Base-by-base conservation (phyloP, 2,113 vertebrate species). In the Hyaena hyaena region DNA sequence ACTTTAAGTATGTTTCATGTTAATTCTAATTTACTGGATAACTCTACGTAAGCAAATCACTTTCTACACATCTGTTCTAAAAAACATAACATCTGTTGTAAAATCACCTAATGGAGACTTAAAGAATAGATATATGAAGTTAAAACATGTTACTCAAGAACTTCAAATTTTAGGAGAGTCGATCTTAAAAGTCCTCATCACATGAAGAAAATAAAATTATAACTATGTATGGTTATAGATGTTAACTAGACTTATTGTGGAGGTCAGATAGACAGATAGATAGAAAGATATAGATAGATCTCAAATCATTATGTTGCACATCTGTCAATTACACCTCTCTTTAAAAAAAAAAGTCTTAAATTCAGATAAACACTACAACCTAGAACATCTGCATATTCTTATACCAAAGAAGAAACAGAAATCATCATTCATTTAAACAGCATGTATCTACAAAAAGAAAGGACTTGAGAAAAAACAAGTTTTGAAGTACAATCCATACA, bases 41-140 rank as follows among this genome's bases (percentile, higher is more conserved):
- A 92, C 7, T 96, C 63, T 66, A 93, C 80, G 82, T 61, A 90
- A 80, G 14, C 26, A 81, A 58, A 94, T 66, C 23, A 93, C n/a
- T 85, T 84, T 92, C 28, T 73, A 88, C 12, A 69, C 2, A 77
- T 23, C 39, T 95, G 53, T 74, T 63, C 58, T 92, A 95, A 82
- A 92, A 68, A 68, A 96, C 96, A 97, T 24, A 95, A 89, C 16
- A 96, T 86, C 9, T 92, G 48, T 80, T 93, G 73, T 28, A 63
- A 93, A 97, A 92, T 66, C 92, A 96, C n/a, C 63, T 88, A 71
- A 45, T 7, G 10, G 21, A 58, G 55, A 83, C 33, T 61, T 93
- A 87, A 93, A 95, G 5, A 43, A 58, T 90, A 90, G 92, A 89
- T 10, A 61, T 50, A 79, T 39, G 55, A 71, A 88, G 16, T 19